Conservation (phyloP, 1,140 invertebrate species). For the Sycophaga agraensis region DNA sequence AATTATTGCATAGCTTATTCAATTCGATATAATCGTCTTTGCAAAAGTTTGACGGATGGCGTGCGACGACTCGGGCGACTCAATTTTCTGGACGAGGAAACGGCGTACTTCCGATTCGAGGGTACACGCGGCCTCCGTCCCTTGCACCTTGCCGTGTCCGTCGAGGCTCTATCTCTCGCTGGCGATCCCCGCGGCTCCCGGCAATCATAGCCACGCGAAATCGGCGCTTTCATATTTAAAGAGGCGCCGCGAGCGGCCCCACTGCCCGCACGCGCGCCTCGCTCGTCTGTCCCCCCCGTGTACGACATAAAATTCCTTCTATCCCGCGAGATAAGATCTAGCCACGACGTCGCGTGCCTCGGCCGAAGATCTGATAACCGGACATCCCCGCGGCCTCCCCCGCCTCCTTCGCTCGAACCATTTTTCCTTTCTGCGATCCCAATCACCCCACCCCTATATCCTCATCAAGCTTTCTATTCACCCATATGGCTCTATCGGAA, state of each 20-base stretch:
- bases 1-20: too few relatives aligned
- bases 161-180: not conserved
- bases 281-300: conserved; percentile 51
- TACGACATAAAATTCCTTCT: conserved; percentile 56
- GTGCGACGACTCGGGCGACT: too few relatives aligned
- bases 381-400: conserved; percentile 35
- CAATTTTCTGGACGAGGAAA: too few relatives aligned
- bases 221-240: conserved; percentile 8
- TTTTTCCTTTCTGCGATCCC: conserved; percentile 37
- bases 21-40: too few relatives aligned
- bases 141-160: too few relatives aligned
- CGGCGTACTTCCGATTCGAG: too few relatives aligned
- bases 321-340: conserved; percentile 51
- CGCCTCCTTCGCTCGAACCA: conserved; percentile 27
- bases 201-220: conserved; percentile 10
- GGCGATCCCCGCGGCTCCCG: not conserved
- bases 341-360: conserved; percentile 52
- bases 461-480: not conserved
- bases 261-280: conserved; percentile 28
- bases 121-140: too few relatives aligned
- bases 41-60: too few relatives aligned
- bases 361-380: conserved; percentile 53
- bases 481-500: conserved; percentile 34
- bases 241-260: conserved; percentile 3
- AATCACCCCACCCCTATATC: conserved; percentile 20